Percentiles rank a stretch among this genome's conserved stretches.
Evolutionary conservation across 2,797 vertebrate species (phyloP).

Genomic region (Sandelia bainsii): DNA sequence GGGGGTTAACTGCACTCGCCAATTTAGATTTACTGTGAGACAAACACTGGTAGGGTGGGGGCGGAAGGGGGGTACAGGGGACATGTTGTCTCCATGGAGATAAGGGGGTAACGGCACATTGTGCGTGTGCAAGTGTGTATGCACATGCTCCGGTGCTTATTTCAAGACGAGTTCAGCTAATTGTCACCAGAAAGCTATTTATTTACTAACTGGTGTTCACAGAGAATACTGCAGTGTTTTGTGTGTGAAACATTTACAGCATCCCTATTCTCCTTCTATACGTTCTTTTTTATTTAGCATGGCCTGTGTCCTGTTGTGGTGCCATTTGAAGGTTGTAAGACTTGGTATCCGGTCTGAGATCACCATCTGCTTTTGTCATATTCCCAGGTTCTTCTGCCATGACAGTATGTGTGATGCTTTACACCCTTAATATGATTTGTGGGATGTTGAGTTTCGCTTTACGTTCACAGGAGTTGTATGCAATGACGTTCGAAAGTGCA

Average conservation of each 20-base stretch:
- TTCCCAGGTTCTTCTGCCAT: not conserved
- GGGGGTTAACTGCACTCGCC: conserved; percentile 76
- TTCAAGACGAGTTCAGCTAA: conserved; percentile 61
- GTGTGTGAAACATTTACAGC: conserved; percentile 27
- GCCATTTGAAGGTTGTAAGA: not conserved
- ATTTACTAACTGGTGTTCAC: conserved; percentile 58
- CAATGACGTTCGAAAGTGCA: too few relatives aligned
- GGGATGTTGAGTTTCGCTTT: too few relatives aligned
- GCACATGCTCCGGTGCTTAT: conserved; percentile 43
- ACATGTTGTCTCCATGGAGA: conserved; percentile 78
- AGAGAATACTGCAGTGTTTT: not conserved
- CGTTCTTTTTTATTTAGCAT: not conserved
- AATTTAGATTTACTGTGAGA: conserved; percentile 83
- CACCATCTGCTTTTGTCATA: not conserved
- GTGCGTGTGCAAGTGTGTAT: conserved; percentile 37
- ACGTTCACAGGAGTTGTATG: too few relatives aligned
- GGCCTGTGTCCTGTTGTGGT: not conserved
- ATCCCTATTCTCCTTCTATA: not conserved
- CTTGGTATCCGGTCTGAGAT: not conserved
- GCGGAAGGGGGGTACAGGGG: conserved; percentile 15
- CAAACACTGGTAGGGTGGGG: conserved; percentile 62
- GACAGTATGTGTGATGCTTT: not conserved
- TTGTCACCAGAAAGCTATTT: conserved; percentile 66
- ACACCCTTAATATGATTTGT: not conserved
- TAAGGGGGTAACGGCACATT: conserved; percentile 54